Evolutionary conservation across 2,113 vertebrate species (phyloP), one percentile per base, ranked within the genome.

Genomic region (Alligator sinensis): DNA sequence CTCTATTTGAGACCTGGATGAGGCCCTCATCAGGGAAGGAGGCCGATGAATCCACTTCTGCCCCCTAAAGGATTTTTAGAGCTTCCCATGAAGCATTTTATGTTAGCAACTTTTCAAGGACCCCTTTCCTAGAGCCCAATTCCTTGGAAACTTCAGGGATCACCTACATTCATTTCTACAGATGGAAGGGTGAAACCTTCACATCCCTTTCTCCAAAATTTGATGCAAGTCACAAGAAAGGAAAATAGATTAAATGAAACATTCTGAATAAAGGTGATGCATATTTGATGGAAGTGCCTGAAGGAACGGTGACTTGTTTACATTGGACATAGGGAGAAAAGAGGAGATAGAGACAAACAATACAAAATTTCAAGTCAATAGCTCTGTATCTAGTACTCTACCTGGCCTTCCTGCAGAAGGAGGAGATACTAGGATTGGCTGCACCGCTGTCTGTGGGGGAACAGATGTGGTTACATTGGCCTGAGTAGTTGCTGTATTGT

Each of bases 381-480:
- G 94, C n/a, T 2, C 0, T 22, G 22, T 59, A 47, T 25, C 27
- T 11, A 24, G 10, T 81, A 96, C 95, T 92, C 81, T 97, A 99
- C 98, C 98, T 98, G 98, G 97, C 77, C 97, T 98, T 92, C 97
- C 97, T 89, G 97, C 4, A 80, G 96, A 95, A 89, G 96, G 85
- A 58, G 98, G 92, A 77, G 98, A 96, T 79, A 98, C 95, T 58
- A 98, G 34, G 12, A 98, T 84, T 77, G 98, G 98, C 12, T 98
- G 98, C 28, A 97, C 72, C 68, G 97, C 88, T 93, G 97, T 90
- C 77, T 98, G 97, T 2, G 98, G 95, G 63, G 98, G 96, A 89
- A 98, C 88, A 82, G 98, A 97, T 91, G 98, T 91, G 21, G 98
- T 96, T 84, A 57, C 91, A 76, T 80, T 93, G 78, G 98, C 92